Base-by-base conservation (phyloP, 2,113 vertebrate species). In the Gymnarchus niloticus region DNA sequence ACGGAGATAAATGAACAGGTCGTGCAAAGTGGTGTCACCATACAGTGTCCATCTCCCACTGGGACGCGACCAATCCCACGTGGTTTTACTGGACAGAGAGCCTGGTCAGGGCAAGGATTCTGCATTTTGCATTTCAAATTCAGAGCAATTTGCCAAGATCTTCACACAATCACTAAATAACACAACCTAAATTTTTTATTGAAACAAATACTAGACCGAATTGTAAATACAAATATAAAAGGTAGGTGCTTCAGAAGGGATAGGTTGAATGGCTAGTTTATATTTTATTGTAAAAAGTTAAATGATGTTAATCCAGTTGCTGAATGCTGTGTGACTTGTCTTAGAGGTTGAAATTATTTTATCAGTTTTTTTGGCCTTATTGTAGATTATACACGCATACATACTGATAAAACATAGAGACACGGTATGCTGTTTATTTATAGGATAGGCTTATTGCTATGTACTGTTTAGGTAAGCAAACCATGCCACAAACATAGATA, bases 121-220 rank as follows among this genome's bases (percentile, higher is more conserved):
- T 33, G 25, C 69, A 85, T 69, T 57, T 78, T 78, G 9, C 37
- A 84, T 77, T 19, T 80, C 41, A 44, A 78, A 37, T 77, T 85
- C 23, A 54, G 25, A 44, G 25, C 19, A 33, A 54, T 82, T 77
- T n/a, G 14, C 59, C 52, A 83, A 23, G 57, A 28, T 82, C 49
- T 9, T 52, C 7, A 52, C n/a, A 57, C 28, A 25, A 48, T 41
- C 33, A 8, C 52, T 48, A 46, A 85, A 78, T 57, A 23, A 25
- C 28, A 77, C 12, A 14, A 83, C n/a, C 4, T 57, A 83, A 56
- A 83, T 56, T 57, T n/a, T 57, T 41, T 12, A 56, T 33, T 83
- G 25, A 83, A 33, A 19, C 28, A 83, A 83, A 83, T 49, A 44
- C 25, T 17, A 56, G 19, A 28, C 14, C 21, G 51, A 56, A 52